Evolutionary conservation across 2,888 invertebrate genomes (phyloP).

Genomic region (Eugnorisma glareosa): DNA sequence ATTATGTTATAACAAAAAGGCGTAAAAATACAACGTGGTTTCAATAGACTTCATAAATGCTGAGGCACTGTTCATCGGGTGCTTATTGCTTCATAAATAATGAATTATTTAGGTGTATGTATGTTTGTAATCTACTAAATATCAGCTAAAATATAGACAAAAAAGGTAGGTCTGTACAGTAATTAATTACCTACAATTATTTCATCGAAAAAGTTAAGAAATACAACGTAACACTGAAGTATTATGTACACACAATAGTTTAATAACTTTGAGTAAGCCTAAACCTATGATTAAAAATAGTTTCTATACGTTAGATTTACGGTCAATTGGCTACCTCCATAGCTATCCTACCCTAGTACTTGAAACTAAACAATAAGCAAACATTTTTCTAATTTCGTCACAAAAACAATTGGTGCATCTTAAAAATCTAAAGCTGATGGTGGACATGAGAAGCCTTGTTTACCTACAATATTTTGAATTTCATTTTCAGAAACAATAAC

Average conservation of each 20-base stretch:
- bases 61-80: too few relatives aligned
- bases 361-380: background rate
- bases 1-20: conserved; percentile 12
- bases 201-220: too few relatives aligned
- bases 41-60: background rate
- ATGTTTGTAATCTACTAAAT: background rate
- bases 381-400: background rate
- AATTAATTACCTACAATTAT: background rate
- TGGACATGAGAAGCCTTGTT: background rate
- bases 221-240: background rate
- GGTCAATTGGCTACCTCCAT: conserved; percentile 11
- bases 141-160: background rate
- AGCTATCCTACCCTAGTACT: conserved; percentile 10
- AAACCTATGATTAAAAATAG: conserved; percentile 11
- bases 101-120: background rate
- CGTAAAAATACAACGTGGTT: background rate
- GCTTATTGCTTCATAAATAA: background rate
- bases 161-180: background rate
- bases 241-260: background rate
- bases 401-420: background rate
- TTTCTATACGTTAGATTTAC: conserved; percentile 35
- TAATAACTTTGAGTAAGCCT: background rate
- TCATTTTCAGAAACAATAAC: background rate
- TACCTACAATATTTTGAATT: too few relatives aligned
- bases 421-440: background rate